Evolutionary conservation across 2,888 invertebrate species (phyloP), one percentile per base, ranked within the genome.

Genomic region (Stomorhina lunata): DNA sequence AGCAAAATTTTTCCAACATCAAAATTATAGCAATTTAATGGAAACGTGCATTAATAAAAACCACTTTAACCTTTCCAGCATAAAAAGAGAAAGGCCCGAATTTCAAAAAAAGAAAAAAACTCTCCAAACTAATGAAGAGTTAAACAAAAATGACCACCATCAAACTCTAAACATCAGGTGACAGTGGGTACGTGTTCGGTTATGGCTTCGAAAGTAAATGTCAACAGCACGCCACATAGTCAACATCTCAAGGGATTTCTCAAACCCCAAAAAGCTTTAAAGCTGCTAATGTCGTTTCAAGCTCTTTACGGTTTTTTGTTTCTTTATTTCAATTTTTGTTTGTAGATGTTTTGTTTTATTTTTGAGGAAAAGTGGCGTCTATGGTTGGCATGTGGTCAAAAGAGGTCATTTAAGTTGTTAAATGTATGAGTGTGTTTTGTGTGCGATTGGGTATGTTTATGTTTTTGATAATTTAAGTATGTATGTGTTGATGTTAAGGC

Each of bases 311-410:
- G 9, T 22, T 34, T 48, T 48, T 66, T 15, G 27, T 50, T 12
- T 22, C 4, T 25, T n/a, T 29, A 0, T 15, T 17, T 65, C 25
- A 43, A 0, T 55, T 55, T 53, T 43, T 72, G 7, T 29, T 65
- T 53, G n/a, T n/a, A n/a, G n/a, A n/a, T n/a, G n/a, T n/a, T n/a
- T n/a, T n/a, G n/a, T 63, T n/a, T 25, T n/a, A 0, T 65, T 68
- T 71, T 82, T 59, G 75, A 69, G 43, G 37, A 66, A 66, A 59
- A 71, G 43, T 75, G 71, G 80, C 73, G 55, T 63, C 59, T 68
- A 65, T 17, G 50, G 80, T 76, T 82, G 71, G 79, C 82, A 80
- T 82, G 82, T 82, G 75, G 75, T 82, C 82, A 82, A 82, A 61
- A 79, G 69, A 79, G 82, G 82, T 80, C 69, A 82, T 82, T 61